These are phyloP conservation scores for Nomada flava DNA, from an alignment of 2,888 invertebrate genomes.

Conservation along the genomic window DNA sequence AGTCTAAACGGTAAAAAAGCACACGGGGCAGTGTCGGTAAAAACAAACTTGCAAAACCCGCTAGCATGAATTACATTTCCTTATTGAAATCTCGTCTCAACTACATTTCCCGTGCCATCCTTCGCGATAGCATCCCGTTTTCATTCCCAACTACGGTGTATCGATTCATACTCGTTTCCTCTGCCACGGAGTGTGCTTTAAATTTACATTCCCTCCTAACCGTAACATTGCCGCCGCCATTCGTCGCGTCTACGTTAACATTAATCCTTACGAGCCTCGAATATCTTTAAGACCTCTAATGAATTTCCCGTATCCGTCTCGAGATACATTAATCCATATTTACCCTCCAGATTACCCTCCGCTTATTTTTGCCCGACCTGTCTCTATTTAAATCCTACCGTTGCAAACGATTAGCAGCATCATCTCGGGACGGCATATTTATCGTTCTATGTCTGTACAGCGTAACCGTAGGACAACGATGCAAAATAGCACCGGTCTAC, in stretches of 20 bases:
- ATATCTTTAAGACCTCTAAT: background rate
- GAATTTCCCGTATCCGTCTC: slow-evolving; percentile 7
- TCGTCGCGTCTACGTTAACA: background rate
- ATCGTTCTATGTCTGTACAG: background rate
- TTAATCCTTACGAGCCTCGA: slow-evolving; percentile 19
- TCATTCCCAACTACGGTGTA: background rate
- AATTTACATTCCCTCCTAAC: background rate
- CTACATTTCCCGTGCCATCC: background rate
- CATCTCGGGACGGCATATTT: slow-evolving; percentile 19
- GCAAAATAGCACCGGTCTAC: background rate
- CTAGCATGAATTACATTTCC: slow-evolving; percentile 25
- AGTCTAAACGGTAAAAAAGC: background rate
- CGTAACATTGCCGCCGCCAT: background rate
- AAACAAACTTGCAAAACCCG: slow-evolving; percentile 16
- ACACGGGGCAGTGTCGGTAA: slow-evolving; percentile 13
- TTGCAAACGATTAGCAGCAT: slow-evolving; percentile 38
- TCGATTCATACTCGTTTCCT: background rate
- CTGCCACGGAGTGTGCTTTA: background rate
- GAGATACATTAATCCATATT: slow-evolving; percentile 33
- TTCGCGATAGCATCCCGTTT: background rate
- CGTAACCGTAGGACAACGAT: background rate
- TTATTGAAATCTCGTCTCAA: slow-evolving; percentile 32
- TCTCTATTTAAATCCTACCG: slow-evolving; percentile 16
- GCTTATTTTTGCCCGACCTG: slow-evolving; percentile 14
- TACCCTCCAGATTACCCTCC: slow-evolving; percentile 28